These are phyloP conservation scores for Tachyglossus aculeatus DNA, from an alignment of 2,797 vertebrate species.

Conservation along the genomic window DNA sequence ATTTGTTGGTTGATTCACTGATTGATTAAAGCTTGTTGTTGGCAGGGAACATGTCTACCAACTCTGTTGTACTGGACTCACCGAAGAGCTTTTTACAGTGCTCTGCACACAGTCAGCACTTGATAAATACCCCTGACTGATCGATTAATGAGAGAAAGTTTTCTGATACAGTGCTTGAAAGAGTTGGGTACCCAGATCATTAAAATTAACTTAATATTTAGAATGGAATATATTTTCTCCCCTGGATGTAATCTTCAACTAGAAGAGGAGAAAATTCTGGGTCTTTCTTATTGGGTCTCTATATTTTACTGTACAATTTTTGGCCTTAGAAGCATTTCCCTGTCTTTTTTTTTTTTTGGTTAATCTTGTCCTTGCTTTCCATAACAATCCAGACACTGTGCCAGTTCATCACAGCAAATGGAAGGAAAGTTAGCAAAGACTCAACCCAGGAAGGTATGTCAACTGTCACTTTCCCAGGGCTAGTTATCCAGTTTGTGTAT, in stretches of 20 bases:
- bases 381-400: slow-evolving; percentile 1
- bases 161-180: background rate
- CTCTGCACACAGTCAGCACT: too few species aligned
- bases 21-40: too few species aligned
- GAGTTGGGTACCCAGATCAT: background rate
- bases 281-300: background rate
- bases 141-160: background rate
- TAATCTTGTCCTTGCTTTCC: background rate
- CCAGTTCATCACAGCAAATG: background rate
- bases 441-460: background rate
- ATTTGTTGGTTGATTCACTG: too few species aligned
- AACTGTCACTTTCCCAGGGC: background rate
- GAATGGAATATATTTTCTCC: background rate
- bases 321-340: background rate
- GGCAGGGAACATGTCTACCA: too few species aligned
- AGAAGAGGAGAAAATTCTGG: background rate
- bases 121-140: too few species aligned
- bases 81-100: too few species aligned
- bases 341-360: too few species aligned
- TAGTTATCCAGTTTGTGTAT: slow-evolving; percentile 2
- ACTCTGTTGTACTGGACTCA: too few species aligned
- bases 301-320: background rate
- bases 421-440: background rate
- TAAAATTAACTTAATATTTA: background rate
- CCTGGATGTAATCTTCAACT: background rate